A percentile compares a stretch with the other conserved stretches of the same genome.
Conservation (phyloP, 64 coral and sea anemone genomes). For the Dendronephthya gigantea region DNA sequence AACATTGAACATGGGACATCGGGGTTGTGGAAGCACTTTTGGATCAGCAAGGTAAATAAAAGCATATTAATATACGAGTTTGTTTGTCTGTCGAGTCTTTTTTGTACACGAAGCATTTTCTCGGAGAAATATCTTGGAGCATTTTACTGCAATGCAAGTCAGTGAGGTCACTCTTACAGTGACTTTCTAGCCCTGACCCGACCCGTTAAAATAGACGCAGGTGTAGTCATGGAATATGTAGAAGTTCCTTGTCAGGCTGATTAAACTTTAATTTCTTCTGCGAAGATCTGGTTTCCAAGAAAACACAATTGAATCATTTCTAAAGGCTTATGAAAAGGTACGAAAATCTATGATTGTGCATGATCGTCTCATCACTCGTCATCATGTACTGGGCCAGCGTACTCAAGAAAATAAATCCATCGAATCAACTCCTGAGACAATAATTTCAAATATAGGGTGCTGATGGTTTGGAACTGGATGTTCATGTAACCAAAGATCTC, state of each 20-base stretch:
- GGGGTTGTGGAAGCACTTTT: background rate
- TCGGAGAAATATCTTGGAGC: too few relatives aligned
- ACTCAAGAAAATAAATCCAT: too few relatives aligned
- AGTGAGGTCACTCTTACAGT: too few relatives aligned
- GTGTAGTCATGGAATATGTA: too few relatives aligned
- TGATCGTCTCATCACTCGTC: background rate
- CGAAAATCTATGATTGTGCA: background rate
- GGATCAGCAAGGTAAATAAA: background rate
- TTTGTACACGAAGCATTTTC: too few relatives aligned
- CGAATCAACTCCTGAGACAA: background rate
- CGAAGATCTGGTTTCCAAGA: background rate
- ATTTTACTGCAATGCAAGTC: too few relatives aligned
- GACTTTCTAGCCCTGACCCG: too few relatives aligned
- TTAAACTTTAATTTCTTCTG: background rate
- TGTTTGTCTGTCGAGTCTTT: too few relatives aligned
- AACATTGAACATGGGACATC: background rate
- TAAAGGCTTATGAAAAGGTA: background rate
- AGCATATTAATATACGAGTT: too few relatives aligned
- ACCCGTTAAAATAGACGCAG: too few relatives aligned
- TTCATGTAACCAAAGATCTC: background rate
- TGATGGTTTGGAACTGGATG: conserved; percentile 5
- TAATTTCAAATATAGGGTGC: background rate
- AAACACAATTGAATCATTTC: background rate
- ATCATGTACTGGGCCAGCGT: too few relatives aligned
- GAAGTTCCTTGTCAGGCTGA: background rate